A percentile compares a stretch with the other conserved stretches of the same genome.
Conservation (phyloP, 2,113 vertebrate genomes). For the Spermophilus dauricus region DNA sequence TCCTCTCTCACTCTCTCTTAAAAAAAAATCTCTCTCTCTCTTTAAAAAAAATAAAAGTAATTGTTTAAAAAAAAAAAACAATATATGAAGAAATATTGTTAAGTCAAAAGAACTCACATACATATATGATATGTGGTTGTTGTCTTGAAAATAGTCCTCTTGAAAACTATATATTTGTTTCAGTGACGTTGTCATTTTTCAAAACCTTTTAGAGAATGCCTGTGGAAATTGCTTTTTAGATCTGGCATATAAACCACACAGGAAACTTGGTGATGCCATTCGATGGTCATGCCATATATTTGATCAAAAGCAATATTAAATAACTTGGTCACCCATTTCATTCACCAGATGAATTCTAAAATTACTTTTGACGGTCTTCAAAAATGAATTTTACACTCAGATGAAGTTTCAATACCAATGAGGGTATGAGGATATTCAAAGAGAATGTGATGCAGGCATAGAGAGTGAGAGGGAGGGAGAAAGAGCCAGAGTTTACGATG, state of each 20-base stretch:
- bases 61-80: no score
- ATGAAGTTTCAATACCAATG: not conserved
- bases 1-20: no score
- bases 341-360: constrained; percentile 40
- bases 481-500: not conserved
- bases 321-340: constrained; percentile 55
- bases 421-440: not conserved
- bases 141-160: not conserved
- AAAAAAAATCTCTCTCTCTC: no score
- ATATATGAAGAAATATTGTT: constrained; percentile 14
- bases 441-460: rapidly evolving
- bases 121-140: not conserved
- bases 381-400: constrained; percentile 30
- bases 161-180: constrained; percentile 15
- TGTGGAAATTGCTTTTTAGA: constrained; percentile 10
- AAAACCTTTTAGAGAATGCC: not conserved
- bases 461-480: not conserved
- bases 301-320: constrained; percentile 73
- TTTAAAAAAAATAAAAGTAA: no score
- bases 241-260: not conserved
- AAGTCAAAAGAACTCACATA: not conserved
- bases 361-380: constrained; percentile 71
- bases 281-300: constrained; percentile 5
- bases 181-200: not conserved
- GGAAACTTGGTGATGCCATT: not conserved